These are phyloP conservation scores for Scolanthus callimorphus DNA, from an alignment of 92 coral and sea anemone species.

Conservation along the genomic window DNA sequence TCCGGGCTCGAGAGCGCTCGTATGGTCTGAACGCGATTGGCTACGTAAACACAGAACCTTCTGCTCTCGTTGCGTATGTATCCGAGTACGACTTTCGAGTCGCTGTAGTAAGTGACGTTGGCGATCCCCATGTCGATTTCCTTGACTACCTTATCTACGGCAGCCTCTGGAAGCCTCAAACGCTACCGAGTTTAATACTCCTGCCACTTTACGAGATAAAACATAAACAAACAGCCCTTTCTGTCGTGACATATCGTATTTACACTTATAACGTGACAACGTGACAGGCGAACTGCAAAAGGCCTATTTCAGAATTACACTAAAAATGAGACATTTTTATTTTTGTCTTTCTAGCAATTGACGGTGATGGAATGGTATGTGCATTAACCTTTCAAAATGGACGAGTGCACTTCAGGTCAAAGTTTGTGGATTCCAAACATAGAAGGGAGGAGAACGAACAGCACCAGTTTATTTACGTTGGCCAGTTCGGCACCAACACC, in stretches of 20 bases:
- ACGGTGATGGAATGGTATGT: constrained; percentile 93
- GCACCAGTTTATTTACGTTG: constrained; percentile 41
- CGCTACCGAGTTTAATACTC: no score
- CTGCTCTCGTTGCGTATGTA: constrained; percentile 37
- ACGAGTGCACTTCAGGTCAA: constrained; percentile 70
- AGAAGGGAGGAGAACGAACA: constrained; percentile 49
- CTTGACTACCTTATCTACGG: constrained; percentile 19
- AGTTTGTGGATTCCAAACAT: constrained; percentile 68
- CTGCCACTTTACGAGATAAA: no score
- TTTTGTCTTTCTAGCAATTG: constrained; percentile 44
- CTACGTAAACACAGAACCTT: no score
- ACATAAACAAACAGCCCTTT: no score
- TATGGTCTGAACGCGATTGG: no score
- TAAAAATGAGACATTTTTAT: no score
- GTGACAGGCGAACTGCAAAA: no score
- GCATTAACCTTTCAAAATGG: constrained; percentile 79
- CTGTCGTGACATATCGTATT: no score
- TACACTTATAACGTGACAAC: no score
- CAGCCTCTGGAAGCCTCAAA: constrained; percentile 27
- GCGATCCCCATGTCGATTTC: constrained; percentile 35
- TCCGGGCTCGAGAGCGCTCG: no score
- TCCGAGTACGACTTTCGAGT: constrained; percentile 45
- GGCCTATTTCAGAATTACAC: no score
- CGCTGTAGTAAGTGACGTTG: constrained; percentile 29
- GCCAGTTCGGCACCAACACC: constrained; percentile 75